Percentiles rank a stretch among this genome's conserved stretches.
Conservation (phyloP, 2,113 vertebrate species). For the Holacanthus passer region DNA sequence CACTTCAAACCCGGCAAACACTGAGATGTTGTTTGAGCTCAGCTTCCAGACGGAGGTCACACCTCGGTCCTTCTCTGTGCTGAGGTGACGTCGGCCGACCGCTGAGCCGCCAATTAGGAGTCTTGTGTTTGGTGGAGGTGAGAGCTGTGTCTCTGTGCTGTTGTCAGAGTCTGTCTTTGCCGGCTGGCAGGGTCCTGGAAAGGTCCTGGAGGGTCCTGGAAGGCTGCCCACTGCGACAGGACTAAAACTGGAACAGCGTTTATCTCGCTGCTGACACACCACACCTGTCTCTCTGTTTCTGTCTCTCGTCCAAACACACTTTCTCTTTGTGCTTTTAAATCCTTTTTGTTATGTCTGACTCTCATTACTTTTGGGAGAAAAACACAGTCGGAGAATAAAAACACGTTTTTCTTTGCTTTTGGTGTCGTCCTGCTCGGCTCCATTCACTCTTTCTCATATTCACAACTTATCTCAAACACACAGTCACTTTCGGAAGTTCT, state of each 20-base stretch:
- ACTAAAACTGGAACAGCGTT: background rate
- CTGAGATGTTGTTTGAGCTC: background rate
- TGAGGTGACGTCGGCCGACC: background rate
- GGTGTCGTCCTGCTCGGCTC: background rate
- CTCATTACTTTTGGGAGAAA: background rate
- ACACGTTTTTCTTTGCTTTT: background rate
- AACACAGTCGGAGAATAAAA: background rate
- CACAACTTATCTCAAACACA: slow-evolving; percentile 4
- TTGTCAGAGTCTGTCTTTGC: background rate
- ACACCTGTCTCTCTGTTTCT: background rate
- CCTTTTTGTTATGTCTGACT: background rate
- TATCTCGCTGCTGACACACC: background rate
- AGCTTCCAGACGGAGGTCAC: background rate
- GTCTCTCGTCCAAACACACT: background rate
- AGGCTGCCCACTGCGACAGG: background rate
- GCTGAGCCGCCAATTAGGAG: slow-evolving; percentile 37
- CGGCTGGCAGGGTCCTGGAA: slow-evolving; percentile 10
- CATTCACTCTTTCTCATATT: too few species aligned
- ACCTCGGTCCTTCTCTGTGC: background rate
- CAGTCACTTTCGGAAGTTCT: background rate
- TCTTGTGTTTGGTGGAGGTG: background rate
- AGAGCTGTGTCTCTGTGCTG: slow-evolving; percentile 9
- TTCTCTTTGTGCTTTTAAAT: background rate
- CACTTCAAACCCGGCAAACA: background rate
- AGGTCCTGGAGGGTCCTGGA: slow-evolving; percentile 15